These are phyloP conservation scores for Colinus virginianus DNA, from an alignment of 2,113 vertebrate species.

Conservation along the genomic window DNA sequence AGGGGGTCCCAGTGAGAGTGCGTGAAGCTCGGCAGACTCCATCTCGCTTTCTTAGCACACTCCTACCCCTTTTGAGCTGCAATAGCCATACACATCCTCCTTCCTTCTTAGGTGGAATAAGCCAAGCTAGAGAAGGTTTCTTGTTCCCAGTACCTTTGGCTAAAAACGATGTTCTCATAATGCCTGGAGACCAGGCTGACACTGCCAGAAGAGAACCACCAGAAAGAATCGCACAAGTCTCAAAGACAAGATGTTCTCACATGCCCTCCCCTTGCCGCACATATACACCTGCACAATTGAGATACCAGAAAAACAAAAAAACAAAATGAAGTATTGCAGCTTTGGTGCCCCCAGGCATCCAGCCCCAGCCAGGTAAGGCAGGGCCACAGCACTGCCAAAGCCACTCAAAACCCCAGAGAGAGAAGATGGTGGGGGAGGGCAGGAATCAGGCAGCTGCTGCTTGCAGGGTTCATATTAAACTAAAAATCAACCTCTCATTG, in stretches of 20 bases:
- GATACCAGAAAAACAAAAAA: rapidly evolving
- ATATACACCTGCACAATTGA: background rate
- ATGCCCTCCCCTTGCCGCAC: background rate
- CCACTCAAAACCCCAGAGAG: rapidly evolving
- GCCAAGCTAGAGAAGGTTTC: rapidly evolving
- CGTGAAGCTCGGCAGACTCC: background rate
- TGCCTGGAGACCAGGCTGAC: background rate
- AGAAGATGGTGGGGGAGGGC: background rate
- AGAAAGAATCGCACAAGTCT: background rate
- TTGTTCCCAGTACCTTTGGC: too few relatives aligned
- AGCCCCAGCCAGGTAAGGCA: rapidly evolving
- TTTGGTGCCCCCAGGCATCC: rapidly evolving
- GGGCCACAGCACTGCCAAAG: background rate
- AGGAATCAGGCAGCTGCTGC: conserved; percentile 22
- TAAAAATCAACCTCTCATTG: conserved; percentile 39
- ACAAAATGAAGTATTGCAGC: rapidly evolving
- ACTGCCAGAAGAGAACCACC: too few relatives aligned
- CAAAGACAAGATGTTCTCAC: background rate
- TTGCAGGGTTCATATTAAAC: background rate
- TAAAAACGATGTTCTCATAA: background rate
- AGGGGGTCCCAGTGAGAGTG: rapidly evolving
- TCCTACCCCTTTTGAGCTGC: background rate
- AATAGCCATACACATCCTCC: background rate
- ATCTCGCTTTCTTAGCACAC: rapidly evolving
- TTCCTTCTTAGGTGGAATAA: background rate